Base-by-base conservation (phyloP, 2,888 invertebrate genomes). In the Brassicogethes aeneus region DNA sequence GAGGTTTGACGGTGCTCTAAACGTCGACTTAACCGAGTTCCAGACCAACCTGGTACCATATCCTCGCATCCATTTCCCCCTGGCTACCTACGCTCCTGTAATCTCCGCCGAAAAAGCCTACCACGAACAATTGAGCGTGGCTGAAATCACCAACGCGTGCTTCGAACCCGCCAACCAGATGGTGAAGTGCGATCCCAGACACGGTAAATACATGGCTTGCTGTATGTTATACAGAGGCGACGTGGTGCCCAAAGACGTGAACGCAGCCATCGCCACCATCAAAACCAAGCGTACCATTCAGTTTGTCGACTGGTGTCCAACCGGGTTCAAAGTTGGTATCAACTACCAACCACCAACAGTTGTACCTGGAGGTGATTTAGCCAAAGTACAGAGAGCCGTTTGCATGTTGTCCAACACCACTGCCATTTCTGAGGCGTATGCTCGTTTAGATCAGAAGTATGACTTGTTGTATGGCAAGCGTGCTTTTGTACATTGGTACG, bases 401-500 rank as follows among this genome's bases (percentile, higher is more conserved):
- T 95, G 94, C 80, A 94, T 94, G 93, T 92, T 94, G 75, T 91
- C 90, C 65, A 95, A 94, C 75, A 95, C 93, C 48, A 95, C 94
- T 10, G 62, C 94, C 56, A 94, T 95, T 67, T 92, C 92, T 12
- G 93, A 94, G 70, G 94, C 94, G 32, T 95, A 94, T 94, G 91
- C 92, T 14, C 82, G 94, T 60, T 77, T 95, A 45, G 92, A 94
- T 72, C 91, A 78, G 62, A n/a, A n/a, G n/a, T n/a, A n/a, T n/a
- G n/a, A n/a, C n/a, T n/a, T n/a, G n/a, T n/a, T n/a, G n/a, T n/a
- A n/a, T n/a, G n/a, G n/a, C n/a, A n/a, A n/a, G n/a, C n/a, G n/a
- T n/a, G n/a, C n/a, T n/a, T n/a, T n/a, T n/a, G n/a, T n/a, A n/a
- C n/a, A n/a, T n/a, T n/a, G n/a, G n/a, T n/a, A n/a, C n/a, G n/a